Evolutionary conservation across 2,797 vertebrate genomes (phyloP).

Genomic region (Sciaenops ocellatus): DNA sequence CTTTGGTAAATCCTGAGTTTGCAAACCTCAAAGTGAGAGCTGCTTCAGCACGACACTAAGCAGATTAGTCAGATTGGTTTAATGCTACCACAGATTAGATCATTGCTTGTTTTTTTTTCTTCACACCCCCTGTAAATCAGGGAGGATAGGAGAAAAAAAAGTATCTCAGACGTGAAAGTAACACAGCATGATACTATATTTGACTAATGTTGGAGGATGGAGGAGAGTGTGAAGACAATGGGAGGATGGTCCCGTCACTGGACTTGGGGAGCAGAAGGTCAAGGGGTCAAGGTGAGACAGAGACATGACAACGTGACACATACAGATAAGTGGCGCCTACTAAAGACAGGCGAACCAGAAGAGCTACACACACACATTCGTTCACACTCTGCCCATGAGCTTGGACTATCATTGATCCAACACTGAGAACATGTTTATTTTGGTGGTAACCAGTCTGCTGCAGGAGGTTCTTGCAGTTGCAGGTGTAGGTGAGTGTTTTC

Average conservation of each 20-base stretch:
- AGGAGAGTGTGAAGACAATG: conserved; percentile 74
- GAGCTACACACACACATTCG: conserved; percentile 11
- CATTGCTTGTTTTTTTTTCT: conserved; percentile 11
- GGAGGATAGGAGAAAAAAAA: conserved; percentile 9
- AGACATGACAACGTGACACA: conserved; percentile 48
- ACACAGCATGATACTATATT: background rate
- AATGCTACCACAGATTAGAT: conserved; percentile 42
- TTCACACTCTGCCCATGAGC: conserved; percentile 2
- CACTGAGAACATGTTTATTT: conserved; percentile 56
- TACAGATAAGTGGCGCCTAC: conserved; percentile 74
- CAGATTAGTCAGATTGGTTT: conserved; percentile 41
- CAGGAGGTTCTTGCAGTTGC: conserved; percentile 52
- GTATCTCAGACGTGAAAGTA: background rate
- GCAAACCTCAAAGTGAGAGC: conserved; percentile 20
- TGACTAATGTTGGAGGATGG: background rate
- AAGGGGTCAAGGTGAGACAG: conserved; percentile 77
- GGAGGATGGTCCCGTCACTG: conserved; percentile 78
- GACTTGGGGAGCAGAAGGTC: conserved; percentile 48
- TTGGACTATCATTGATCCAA: conserved; percentile 7
- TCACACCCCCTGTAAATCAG: conserved; percentile 11
- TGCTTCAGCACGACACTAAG: conserved; percentile 7
- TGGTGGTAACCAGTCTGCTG: conserved; percentile 62
- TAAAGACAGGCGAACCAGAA: conserved; percentile 60
- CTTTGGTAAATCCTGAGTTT: conserved; percentile 19
- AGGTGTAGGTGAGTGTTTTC: conserved; percentile 75